A percentile compares a stretch with the other conserved stretches of the same genome.
Conservation (phyloP, 2,113 vertebrate genomes). For the Tapirus terrestris region DNA sequence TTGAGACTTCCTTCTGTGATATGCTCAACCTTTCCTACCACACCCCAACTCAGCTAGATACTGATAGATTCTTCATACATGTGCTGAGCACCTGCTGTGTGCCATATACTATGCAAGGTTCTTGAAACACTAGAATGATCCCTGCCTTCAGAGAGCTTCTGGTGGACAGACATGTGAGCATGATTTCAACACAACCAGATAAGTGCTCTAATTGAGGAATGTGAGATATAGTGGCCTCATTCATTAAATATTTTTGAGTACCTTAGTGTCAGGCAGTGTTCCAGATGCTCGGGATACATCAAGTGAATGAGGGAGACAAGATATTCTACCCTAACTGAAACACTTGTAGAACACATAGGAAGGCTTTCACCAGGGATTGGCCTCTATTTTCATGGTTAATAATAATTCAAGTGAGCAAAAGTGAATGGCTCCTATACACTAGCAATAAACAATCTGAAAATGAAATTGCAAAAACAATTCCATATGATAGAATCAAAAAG, state of each 20-base stretch:
- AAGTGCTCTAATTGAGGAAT: neutral
- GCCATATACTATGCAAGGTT: neutral
- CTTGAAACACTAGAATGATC: too few species aligned
- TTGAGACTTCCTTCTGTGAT: neutral
- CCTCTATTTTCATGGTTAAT: neutral
- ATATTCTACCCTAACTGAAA: neutral
- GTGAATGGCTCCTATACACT: neutral
- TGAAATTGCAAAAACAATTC: neutral
- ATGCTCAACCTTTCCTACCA: neutral
- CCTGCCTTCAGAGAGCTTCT: neutral
- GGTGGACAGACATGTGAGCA: neutral
- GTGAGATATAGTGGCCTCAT: neutral
- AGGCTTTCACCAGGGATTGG: neutral
- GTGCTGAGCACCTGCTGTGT: neutral
- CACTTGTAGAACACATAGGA: neutral
- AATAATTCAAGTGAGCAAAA: slow-evolving; percentile 26
- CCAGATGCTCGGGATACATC: neutral
- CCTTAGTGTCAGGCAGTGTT: neutral
- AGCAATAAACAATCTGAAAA: neutral
- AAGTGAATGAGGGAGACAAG: neutral
- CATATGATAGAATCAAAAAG: neutral
- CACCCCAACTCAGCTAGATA: neutral
- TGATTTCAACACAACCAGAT: neutral
- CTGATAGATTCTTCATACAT: neutral
- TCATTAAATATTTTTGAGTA: neutral